Evolutionary conservation across 2,113 vertebrate species (phyloP).

Genomic region (Galbula dea): DNA sequence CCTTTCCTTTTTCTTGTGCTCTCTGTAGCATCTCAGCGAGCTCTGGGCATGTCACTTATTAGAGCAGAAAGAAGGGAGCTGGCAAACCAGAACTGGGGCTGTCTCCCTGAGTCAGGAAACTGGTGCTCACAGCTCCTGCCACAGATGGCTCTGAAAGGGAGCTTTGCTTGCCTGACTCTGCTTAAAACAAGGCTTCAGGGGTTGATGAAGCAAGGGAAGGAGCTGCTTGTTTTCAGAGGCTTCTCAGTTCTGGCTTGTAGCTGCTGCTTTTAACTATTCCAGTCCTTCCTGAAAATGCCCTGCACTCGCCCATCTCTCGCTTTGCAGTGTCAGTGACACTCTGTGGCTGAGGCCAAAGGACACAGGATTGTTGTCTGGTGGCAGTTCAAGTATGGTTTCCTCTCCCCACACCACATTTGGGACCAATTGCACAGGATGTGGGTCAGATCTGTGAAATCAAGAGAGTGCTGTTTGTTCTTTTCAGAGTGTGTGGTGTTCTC

Average conservation of each 20-base stretch:
- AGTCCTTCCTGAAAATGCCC: neutral
- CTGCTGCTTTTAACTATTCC: neutral
- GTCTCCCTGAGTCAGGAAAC: neutral
- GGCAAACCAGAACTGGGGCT: constrained; percentile 1
- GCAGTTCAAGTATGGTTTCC: neutral
- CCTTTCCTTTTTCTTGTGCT: neutral
- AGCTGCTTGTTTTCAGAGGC: neutral
- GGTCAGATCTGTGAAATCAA: constrained; percentile 27
- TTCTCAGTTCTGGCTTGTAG: neutral
- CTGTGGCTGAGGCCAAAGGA: neutral
- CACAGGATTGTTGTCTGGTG: neutral
- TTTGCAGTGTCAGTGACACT: neutral
- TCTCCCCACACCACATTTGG: neutral
- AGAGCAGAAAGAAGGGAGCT: neutral
- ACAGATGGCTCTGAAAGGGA: neutral
- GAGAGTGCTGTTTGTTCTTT: neutral
- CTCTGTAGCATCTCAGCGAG: rapidly evolving
- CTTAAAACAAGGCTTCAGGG: neutral
- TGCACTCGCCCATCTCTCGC: neutral
- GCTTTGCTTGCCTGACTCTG: constrained; percentile 20
- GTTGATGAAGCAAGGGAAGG: neutral
- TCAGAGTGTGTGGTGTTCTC: neutral
- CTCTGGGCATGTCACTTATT: neutral
- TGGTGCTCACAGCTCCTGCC: neutral
- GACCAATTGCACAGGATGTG: constrained; percentile 40